Percentiles rank a stretch among this genome's conserved stretches.
Evolutionary conservation across 2,888 invertebrate species (phyloP).

Genomic region (Agriopis marginaria): DNA sequence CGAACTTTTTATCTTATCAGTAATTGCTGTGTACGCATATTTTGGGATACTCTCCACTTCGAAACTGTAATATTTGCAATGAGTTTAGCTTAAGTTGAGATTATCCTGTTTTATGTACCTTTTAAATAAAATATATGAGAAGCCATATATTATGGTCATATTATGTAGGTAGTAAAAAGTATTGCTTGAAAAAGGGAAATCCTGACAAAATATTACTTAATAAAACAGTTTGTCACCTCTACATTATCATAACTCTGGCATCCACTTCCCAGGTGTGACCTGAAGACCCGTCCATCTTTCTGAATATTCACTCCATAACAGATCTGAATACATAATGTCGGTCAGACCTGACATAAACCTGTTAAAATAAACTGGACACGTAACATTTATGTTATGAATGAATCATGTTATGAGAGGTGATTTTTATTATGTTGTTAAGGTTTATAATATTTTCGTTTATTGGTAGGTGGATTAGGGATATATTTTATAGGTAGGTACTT

Average conservation of each 20-base stretch:
- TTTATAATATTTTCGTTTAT: background rate
- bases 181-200: too few relatives aligned
- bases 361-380: constrained; percentile 33
- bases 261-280: constrained; percentile 33
- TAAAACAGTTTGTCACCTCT: constrained; percentile 1
- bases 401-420: background rate
- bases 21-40: too few relatives aligned
- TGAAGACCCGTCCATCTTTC: constrained; percentile 29
- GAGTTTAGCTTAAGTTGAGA: too few relatives aligned
- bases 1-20: too few relatives aligned
- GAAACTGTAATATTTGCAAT: too few relatives aligned
- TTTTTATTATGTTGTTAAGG: constrained; percentile 3
- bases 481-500: background rate
- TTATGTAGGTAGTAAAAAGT: too few relatives aligned
- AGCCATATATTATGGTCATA: too few relatives aligned
- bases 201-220: background rate
- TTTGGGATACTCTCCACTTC: too few relatives aligned
- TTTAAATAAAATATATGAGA: too few relatives aligned
- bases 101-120: too few relatives aligned
- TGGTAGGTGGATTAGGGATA: background rate
- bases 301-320: constrained; percentile 41
- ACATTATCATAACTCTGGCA: background rate
- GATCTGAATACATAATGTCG: constrained; percentile 37
- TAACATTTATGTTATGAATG: constrained; percentile 7
- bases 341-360: constrained; percentile 17